Evolutionary conservation across 2,797 vertebrate species (phyloP).

Genomic region (Petrocephalus schoutedeni): DNA sequence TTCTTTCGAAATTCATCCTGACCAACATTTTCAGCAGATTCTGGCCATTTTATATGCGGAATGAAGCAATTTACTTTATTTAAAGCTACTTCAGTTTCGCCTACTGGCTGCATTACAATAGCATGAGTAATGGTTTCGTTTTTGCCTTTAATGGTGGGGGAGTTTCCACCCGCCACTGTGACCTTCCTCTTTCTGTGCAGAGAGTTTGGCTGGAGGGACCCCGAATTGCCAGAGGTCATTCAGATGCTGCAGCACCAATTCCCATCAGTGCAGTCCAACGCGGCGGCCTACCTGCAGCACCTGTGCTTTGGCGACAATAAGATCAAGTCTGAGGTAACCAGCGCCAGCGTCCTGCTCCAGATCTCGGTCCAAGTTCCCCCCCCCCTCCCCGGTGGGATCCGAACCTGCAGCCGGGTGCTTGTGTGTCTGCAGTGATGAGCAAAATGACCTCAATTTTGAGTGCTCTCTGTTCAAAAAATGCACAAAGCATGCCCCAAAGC

Average conservation of each 20-base stretch:
- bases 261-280: slow-evolving; percentile 97
- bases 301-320: slow-evolving; percentile 99
- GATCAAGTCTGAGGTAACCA: slow-evolving; percentile 88
- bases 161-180: neutral
- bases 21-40: slow-evolving; percentile 48
- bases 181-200: slow-evolving; percentile 55
- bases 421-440: no score
- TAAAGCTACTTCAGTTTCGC: slow-evolving; percentile 57
- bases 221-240: slow-evolving; percentile 96
- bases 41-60: slow-evolving; percentile 42
- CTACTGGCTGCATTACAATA: slow-evolving; percentile 28
- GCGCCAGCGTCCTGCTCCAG: neutral
- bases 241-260: slow-evolving; percentile 99
- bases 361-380: neutral
- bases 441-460: no score
- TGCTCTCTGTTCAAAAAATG: no score
- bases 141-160: neutral
- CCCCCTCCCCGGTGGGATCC: no score
- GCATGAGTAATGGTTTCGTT: neutral
- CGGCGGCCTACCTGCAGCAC: slow-evolving; percentile 94
- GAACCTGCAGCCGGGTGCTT: no score
- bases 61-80: slow-evolving; percentile 58
- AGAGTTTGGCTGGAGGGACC: slow-evolving; percentile 98
- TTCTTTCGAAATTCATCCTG: neutral
- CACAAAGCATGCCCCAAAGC: no score